Evolutionary conservation across 2,113 vertebrate species (phyloP).

Genomic region (Eolophus roseicapilla): DNA sequence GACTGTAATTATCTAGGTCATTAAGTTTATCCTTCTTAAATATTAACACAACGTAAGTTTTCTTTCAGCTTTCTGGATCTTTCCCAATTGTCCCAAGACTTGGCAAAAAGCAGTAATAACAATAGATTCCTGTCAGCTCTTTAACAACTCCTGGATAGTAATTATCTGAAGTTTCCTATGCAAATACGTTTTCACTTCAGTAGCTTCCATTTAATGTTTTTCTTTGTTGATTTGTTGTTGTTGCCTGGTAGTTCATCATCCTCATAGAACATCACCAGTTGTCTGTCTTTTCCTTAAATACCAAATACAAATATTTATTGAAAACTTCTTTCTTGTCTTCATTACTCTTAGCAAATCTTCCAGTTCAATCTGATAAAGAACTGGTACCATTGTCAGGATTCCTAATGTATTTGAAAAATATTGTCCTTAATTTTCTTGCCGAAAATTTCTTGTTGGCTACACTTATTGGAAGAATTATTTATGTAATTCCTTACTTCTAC

Average conservation of each 20-base stretch:
- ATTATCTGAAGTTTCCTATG: background rate
- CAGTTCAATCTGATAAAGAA: constrained; percentile 1
- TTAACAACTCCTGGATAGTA: background rate
- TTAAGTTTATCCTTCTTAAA: constrained; percentile 69
- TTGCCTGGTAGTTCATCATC: background rate
- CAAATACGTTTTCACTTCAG: background rate
- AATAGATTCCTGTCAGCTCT: background rate
- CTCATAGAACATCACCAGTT: background rate
- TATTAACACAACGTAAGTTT: constrained; percentile 57
- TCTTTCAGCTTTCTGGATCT: constrained; percentile 42
- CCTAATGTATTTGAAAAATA: constrained; percentile 31
- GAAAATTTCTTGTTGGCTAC: constrained; percentile 22
- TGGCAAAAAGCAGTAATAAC: background rate
- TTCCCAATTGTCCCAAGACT: constrained; percentile 36
- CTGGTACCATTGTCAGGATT: background rate
- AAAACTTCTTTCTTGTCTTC: background rate
- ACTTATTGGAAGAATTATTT: background rate
- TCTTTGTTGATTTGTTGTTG: background rate
- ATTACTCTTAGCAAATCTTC: constrained; percentile 18
- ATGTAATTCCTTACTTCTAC: background rate
- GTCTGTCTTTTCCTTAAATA: constrained; percentile 24
- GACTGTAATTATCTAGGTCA: constrained; percentile 65
- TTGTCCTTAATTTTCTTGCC: constrained; percentile 2
- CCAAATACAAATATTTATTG: background rate
- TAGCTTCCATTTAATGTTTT: background rate